These are phyloP conservation scores for Dissostichus mawsoni DNA, from an alignment of 2,113 vertebrate genomes.

Conservation along the genomic window DNA sequence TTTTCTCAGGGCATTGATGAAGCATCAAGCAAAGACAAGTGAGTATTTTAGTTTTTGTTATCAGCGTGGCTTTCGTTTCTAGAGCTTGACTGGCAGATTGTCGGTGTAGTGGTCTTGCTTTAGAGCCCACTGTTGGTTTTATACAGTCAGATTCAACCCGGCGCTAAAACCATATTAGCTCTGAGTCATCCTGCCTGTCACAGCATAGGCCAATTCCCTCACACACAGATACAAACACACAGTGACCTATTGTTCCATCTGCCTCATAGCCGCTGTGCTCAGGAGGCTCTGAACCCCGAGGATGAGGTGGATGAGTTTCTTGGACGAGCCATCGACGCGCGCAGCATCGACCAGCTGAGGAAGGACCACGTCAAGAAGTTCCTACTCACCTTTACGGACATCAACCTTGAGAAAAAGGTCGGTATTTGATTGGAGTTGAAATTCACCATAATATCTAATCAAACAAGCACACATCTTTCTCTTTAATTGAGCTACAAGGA, in stretches of 20 bases:
- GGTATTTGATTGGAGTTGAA: background rate
- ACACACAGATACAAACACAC: conserved; percentile 21
- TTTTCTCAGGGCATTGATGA: conserved; percentile 93
- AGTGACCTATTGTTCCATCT: conserved; percentile 47
- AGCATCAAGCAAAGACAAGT: conserved; percentile 96
- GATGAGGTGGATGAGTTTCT: conserved; percentile 97
- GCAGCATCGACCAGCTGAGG: conserved; percentile 96
- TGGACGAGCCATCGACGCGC: conserved; percentile 94
- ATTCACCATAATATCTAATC: background rate
- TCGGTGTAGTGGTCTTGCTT: conserved; percentile 52
- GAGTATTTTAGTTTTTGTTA: conserved; percentile 78
- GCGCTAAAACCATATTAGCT: conserved; percentile 59
- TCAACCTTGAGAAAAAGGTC: conserved; percentile 94
- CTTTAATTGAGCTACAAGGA: background rate
- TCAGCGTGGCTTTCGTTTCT: conserved; percentile 35
- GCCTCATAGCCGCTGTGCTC: conserved; percentile 87
- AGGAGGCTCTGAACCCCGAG: conserved; percentile 94
- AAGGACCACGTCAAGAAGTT: conserved; percentile 96
- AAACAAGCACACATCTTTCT: background rate
- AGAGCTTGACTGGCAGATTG: conserved; percentile 49
- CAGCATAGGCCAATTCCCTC: conserved; percentile 26
- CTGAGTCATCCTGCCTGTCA: conserved; percentile 58
- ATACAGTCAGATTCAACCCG: conserved; percentile 44
- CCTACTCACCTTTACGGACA: conserved; percentile 94
- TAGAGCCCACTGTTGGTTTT: conserved; percentile 59